These are phyloP conservation scores for Oreotrochilus melanogaster DNA, from an alignment of 2,113 vertebrate species.

Conservation along the genomic window DNA sequence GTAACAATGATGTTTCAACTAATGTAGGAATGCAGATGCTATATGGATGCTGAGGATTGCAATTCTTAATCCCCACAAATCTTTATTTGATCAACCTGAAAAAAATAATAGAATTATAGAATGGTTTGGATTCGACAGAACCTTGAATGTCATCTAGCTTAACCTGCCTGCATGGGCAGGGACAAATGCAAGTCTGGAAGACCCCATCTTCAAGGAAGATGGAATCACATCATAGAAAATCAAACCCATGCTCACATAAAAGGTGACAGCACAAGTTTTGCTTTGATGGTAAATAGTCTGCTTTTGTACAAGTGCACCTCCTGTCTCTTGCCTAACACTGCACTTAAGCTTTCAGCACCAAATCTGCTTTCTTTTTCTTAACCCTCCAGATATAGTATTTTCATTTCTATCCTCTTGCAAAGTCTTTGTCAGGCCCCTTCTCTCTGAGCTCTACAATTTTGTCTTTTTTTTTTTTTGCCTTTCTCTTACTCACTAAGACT, in stretches of 20 bases:
- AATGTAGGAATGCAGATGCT: background rate
- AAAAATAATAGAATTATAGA: background rate
- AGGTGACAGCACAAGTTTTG: background rate
- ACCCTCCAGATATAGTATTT: background rate
- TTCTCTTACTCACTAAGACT: background rate
- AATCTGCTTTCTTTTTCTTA: background rate
- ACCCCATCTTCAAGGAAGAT: background rate
- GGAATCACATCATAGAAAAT: background rate
- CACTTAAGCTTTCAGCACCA: background rate
- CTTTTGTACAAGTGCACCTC: background rate
- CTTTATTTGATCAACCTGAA: background rate
- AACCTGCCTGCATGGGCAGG: too few species aligned
- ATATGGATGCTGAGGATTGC: background rate
- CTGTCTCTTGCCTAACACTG: background rate
- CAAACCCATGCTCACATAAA: background rate
- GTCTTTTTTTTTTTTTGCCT: background rate
- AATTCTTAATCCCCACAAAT: background rate
- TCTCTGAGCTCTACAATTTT: background rate
- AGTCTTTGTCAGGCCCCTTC: background rate
- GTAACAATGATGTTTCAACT: rapidly evolving
- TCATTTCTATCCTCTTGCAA: background rate
- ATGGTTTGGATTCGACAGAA: too few species aligned
- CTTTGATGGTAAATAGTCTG: background rate
- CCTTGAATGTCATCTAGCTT: too few species aligned
- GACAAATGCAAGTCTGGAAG: background rate